Evolutionary conservation across 1,140 invertebrate species (phyloP).

Genomic region (Caenorhabditis briggsae): DNA sequence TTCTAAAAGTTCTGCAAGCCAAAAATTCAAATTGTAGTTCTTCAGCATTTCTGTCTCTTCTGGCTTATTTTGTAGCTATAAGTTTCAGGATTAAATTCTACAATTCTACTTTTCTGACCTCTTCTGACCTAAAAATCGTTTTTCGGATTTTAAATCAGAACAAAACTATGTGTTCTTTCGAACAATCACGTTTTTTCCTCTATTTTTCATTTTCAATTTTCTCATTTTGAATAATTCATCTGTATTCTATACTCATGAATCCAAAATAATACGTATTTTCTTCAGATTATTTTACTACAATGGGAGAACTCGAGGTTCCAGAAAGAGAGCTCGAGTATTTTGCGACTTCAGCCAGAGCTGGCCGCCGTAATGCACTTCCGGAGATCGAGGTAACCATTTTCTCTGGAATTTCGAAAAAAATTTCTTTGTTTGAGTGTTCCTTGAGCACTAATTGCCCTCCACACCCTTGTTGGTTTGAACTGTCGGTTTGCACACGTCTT

Average conservation of each 20-base stretch:
- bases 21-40: no score
- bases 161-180: background rate
- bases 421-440: background rate
- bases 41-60: no score
- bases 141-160: no score
- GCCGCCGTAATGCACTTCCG: slow-evolving; percentile 60
- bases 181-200: background rate
- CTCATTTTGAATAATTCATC: no score
- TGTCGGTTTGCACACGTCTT: background rate
- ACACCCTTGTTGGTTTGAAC: slow-evolving; percentile 41
- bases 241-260: no score
- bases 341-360: slow-evolving; percentile 50
- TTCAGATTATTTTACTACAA: background rate
- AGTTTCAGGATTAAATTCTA: no score
- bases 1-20: background rate
- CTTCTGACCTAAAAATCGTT: no score
- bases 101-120: no score
- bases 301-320: slow-evolving; percentile 55
- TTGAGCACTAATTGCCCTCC: slow-evolving; percentile 12
- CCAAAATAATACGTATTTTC: background rate
- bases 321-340: slow-evolving; percentile 50
- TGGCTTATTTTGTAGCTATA: no score
- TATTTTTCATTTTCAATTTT: background rate
- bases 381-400: slow-evolving; percentile 56
- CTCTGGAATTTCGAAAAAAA: background rate